A percentile compares a stretch with the other conserved stretches of the same genome.
These are phyloP conservation scores for Agrotis ipsilon DNA, from an alignment of 2,888 invertebrate genomes.

Conservation along the genomic window DNA sequence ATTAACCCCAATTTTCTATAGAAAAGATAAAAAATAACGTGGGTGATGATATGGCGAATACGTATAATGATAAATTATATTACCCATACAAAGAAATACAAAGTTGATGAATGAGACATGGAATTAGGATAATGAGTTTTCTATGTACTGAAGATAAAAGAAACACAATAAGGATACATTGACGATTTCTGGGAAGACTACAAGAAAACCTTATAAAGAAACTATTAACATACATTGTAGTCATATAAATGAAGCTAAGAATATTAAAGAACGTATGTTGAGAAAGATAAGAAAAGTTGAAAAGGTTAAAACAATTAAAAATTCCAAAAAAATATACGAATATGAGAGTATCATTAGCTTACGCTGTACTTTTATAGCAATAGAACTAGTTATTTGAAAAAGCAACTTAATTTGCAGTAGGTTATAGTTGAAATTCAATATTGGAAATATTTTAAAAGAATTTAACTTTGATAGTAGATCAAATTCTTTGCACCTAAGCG, in stretches of 20 bases:
- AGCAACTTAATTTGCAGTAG: background rate
- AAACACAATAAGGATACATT: background rate
- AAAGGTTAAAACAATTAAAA: background rate
- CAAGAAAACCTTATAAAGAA: background rate
- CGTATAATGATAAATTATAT: constrained; percentile 51
- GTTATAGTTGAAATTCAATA: background rate
- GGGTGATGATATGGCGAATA: constrained; percentile 44
- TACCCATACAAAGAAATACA: constrained; percentile 15
- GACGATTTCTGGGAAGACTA: background rate
- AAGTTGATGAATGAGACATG: constrained; percentile 18
- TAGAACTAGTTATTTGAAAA: too few species aligned
- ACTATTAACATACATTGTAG: background rate
- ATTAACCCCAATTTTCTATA: constrained; percentile 31
- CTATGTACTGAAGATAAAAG: background rate
- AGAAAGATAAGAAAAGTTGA: too few species aligned
- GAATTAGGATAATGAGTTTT: constrained; percentile 37
- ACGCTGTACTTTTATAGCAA: too few species aligned
- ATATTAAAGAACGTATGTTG: too few species aligned
- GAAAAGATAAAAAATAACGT: constrained; percentile 33
- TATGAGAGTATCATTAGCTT: too few species aligned
- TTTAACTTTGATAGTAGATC: background rate
- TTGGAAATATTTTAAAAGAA: background rate
- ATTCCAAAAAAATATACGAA: background rate
- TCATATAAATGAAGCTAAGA: too few species aligned
- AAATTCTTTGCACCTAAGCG: background rate